Evolutionary conservation across 2,888 invertebrate genomes (phyloP).

Genomic region (Empis livida): DNA sequence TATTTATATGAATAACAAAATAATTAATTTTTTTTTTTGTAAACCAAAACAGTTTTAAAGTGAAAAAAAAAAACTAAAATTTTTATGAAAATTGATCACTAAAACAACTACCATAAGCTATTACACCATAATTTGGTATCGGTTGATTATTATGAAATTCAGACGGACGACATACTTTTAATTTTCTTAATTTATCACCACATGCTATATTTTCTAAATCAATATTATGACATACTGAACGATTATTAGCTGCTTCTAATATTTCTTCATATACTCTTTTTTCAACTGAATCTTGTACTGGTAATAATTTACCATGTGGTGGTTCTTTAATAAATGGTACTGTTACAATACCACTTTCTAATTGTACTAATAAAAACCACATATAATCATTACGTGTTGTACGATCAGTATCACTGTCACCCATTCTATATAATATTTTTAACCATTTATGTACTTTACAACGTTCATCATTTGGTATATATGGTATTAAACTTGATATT

Average conservation of each 20-base stretch:
- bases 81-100: constrained; percentile 19
- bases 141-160: constrained; percentile 11
- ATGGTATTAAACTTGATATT: constrained; percentile 6
- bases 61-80: constrained; percentile 10
- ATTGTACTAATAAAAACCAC: constrained; percentile 13
- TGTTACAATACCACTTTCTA: constrained; percentile 11
- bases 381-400: constrained; percentile 11
- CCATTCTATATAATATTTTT: constrained; percentile 6
- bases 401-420: constrained; percentile 5
- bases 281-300: constrained; percentile 8
- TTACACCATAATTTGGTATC: constrained; percentile 9
- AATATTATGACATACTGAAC: background rate
- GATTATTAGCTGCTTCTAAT: constrained; percentile 10
- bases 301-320: constrained; percentile 4
- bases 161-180: constrained; percentile 4
- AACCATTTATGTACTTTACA: constrained; percentile 8
- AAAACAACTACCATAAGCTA: constrained; percentile 11
- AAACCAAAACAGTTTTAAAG: too few relatives aligned
- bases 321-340: constrained; percentile 11
- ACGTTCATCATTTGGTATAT: constrained; percentile 6
- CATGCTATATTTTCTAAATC: too few relatives aligned
- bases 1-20: too few relatives aligned
- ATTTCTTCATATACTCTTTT: constrained; percentile 10
- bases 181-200: background rate
- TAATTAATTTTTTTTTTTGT: too few relatives aligned